Percentiles rank a stretch among this genome's conserved stretches.
phyloP scores from a whole-genome alignment of 2,888 invertebrate species.

The Lasioglossum villosulum region DNA sequence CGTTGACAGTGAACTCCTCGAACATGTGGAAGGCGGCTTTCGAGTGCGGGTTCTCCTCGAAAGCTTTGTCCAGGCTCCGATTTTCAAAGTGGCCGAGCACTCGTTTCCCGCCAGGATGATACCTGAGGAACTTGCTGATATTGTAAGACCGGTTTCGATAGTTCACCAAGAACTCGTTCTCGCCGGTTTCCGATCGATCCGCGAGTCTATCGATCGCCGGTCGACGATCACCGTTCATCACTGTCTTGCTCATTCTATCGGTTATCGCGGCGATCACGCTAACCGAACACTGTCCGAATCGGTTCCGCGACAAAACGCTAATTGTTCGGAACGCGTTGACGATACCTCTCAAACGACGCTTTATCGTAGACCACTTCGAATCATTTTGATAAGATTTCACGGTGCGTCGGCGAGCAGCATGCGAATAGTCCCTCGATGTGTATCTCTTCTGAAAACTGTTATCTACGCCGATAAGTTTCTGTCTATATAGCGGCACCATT shows the following conservation, averaged over 20 bases:
- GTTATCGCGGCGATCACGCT: background rate
- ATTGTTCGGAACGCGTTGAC: background rate
- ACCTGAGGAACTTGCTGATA: conserved; percentile 87
- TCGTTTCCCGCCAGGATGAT: conserved; percentile 91
- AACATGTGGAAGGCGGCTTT: conserved; percentile 88
- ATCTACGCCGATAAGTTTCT: conserved; percentile 44
- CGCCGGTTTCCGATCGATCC: background rate
- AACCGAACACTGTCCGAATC: background rate
- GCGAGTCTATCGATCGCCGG: background rate
- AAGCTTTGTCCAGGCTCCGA: conserved; percentile 86
- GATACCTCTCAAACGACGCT: background rate
- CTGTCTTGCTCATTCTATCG: background rate
- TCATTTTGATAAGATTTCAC: conserved; percentile 47
- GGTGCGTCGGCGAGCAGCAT: background rate
- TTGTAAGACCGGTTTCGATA: conserved; percentile 87
- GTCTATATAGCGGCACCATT: conserved; percentile 19
- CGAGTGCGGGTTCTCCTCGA: conserved; percentile 87
- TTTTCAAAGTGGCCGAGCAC: conserved; percentile 87
- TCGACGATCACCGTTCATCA: background rate
- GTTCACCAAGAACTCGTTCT: conserved; percentile 81
- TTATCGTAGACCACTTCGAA: conserved; percentile 35
- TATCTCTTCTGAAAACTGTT: conserved; percentile 29
- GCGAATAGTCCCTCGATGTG: background rate
- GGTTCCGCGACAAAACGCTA: background rate
- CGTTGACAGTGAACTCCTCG: conserved; percentile 86